These are phyloP conservation scores for Petrocephalus sullivani DNA, from an alignment of 2,797 vertebrate genomes.

Conservation along the genomic window DNA sequence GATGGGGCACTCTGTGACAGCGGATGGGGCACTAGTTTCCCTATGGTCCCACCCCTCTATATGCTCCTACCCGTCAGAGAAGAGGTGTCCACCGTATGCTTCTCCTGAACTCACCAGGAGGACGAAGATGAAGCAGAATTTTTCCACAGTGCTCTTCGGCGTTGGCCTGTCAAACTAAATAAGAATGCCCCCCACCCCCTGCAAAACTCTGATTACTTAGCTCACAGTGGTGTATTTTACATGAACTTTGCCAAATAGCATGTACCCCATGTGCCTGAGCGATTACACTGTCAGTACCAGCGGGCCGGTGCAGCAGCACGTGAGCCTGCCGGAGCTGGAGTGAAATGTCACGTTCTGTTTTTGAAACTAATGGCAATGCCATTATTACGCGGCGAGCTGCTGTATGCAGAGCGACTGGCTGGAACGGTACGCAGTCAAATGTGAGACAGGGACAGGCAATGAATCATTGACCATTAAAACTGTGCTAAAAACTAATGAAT, in stretches of 20 bases:
- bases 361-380: background rate
- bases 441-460: constrained; percentile 5
- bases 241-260: background rate
- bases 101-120: background rate
- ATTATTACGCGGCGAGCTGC: background rate
- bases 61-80: background rate
- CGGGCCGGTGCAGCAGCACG: background rate
- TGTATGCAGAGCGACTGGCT: background rate
- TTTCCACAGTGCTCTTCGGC: background rate
- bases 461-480: constrained; percentile 1
- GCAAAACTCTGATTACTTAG: background rate
- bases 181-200: background rate
- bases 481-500: constrained; percentile 17
- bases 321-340: background rate
- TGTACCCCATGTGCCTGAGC: background rate
- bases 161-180: background rate
- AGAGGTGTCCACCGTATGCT: background rate
- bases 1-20: background rate
- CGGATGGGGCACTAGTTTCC: background rate
- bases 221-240: background rate
- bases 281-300: background rate
- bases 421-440: background rate
- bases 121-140: background rate
- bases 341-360: background rate
- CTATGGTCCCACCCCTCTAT: background rate